These are phyloP conservation scores for Plumapathes pennacea DNA, from an alignment of 92 coral and sea anemone genomes.

Conservation along the genomic window DNA sequence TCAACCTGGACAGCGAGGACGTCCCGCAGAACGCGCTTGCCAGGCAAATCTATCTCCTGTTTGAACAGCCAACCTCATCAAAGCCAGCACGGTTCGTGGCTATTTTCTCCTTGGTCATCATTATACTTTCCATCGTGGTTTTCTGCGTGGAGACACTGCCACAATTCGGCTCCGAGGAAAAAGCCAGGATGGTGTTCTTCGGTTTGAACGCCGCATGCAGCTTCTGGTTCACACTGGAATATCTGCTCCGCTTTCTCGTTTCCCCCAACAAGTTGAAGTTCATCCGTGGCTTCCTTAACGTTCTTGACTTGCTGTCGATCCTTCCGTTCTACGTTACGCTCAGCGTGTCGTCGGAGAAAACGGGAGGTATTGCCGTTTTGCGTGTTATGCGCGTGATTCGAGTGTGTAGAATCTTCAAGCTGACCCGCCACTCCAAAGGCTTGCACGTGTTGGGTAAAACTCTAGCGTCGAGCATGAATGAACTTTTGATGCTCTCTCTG, in stretches of 20 bases:
- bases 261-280: conserved; percentile 76
- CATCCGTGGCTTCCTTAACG: conserved; percentile 72
- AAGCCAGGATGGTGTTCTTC: conserved; percentile 42
- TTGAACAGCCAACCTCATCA: conserved; percentile 84
- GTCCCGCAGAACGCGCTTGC: conserved; percentile 61
- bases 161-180: conserved; percentile 20
- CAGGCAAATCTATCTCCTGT: conserved; percentile 70
- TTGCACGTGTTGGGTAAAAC: conserved; percentile 90
- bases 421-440: conserved; percentile 95
- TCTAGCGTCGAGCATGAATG: conserved; percentile 84
- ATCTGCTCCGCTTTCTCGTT: conserved; percentile 65
- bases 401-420: conserved; percentile 88
- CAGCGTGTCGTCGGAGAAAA: conserved; percentile 35
- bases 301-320: conserved; percentile 83
- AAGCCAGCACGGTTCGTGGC: conserved; percentile 70
- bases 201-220: conserved; percentile 80
- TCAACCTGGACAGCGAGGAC: conserved; percentile 35
- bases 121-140: conserved; percentile 76
- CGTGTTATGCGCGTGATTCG: conserved; percentile 94
- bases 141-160: conserved; percentile 96
- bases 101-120: conserved; percentile 65
- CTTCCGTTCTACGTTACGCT: conserved; percentile 82
- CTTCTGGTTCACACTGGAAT: conserved; percentile 90
- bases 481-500: conserved; percentile 84
- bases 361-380: conserved; percentile 68